Evolutionary conservation across 2,888 invertebrate genomes (phyloP).

Genomic region (Brachynemurus nebulosus): DNA sequence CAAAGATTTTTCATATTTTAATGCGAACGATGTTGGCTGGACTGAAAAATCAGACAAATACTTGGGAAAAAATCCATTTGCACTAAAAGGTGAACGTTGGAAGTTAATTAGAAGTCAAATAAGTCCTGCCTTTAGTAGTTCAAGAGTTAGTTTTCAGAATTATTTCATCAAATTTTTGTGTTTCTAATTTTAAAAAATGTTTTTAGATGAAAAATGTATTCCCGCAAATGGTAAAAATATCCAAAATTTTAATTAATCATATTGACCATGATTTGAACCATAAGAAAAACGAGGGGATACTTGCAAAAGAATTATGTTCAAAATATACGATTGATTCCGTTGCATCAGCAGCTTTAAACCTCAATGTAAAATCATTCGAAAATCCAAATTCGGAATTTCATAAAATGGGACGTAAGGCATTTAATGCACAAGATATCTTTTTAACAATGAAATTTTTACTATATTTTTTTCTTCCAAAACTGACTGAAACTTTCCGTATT

Average conservation of each 20-base stretch:
- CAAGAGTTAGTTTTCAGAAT: neutral
- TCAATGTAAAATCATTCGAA: constrained; percentile 13
- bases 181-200: neutral
- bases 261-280: neutral
- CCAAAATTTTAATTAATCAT: constrained; percentile 4
- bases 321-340: constrained; percentile 15
- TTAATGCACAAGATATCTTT: constrained; percentile 6
- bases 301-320: constrained; percentile 10
- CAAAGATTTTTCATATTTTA: constrained; percentile 2
- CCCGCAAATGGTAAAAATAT: neutral
- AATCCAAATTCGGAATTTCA: constrained; percentile 16
- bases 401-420: constrained; percentile 10
- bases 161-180: neutral
- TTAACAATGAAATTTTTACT: constrained; percentile 7
- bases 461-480: constrained; percentile 4
- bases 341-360: constrained; percentile 12
- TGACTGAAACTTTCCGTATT: constrained; percentile 3
- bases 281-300: constrained; percentile 8
- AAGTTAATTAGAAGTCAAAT: constrained; percentile 1
- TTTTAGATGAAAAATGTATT: constrained; percentile 1
- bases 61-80: constrained; percentile 23
- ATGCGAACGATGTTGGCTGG: constrained; percentile 7
- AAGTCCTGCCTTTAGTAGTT: neutral
- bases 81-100: constrained; percentile 21
- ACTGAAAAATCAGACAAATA: constrained; percentile 20